A percentile compares a stretch with the other conserved stretches of the same genome.
Conservation (phyloP, 2,888 invertebrate genomes). For the Strigamia maritima region DNA sequence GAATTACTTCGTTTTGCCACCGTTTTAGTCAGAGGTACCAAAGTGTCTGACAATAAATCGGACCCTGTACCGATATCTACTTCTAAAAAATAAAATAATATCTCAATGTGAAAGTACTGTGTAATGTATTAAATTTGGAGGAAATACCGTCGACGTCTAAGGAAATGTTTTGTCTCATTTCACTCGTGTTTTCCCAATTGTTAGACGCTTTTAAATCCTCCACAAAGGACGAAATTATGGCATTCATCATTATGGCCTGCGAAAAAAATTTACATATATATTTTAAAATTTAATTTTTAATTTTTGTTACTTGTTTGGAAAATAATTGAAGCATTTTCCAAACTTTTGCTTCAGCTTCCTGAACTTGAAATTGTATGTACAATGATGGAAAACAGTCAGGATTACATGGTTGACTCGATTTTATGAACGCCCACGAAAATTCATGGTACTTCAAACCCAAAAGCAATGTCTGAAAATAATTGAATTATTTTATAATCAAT, state of each 20-base stretch:
- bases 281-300: neutral
- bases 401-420: conserved; percentile 75
- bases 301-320: conserved; percentile 57
- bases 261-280: conserved; percentile 8
- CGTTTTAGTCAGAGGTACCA: conserved; percentile 47
- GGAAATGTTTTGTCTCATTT: conserved; percentile 42
- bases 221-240: conserved; percentile 75
- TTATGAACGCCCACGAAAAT: conserved; percentile 87
- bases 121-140: too few relatives aligned
- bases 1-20: neutral
- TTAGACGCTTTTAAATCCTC: conserved; percentile 55
- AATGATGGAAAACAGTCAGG: conserved; percentile 85
- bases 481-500: neutral
- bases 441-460: conserved; percentile 83
- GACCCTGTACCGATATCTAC: neutral
- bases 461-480: conserved; percentile 66
- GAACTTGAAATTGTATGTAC: conserved; percentile 82
- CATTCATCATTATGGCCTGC: conserved; percentile 79
- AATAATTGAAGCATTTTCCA: conserved; percentile 71
- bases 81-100: neutral
- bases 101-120: neutral
- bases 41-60: conserved; percentile 43
- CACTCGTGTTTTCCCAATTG: conserved; percentile 52
- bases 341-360: conserved; percentile 71
- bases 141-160: conserved; percentile 39